phyloP scores from a whole-genome alignment of 2,113 vertebrate genomes.

The Corydoras sp. region DNA sequence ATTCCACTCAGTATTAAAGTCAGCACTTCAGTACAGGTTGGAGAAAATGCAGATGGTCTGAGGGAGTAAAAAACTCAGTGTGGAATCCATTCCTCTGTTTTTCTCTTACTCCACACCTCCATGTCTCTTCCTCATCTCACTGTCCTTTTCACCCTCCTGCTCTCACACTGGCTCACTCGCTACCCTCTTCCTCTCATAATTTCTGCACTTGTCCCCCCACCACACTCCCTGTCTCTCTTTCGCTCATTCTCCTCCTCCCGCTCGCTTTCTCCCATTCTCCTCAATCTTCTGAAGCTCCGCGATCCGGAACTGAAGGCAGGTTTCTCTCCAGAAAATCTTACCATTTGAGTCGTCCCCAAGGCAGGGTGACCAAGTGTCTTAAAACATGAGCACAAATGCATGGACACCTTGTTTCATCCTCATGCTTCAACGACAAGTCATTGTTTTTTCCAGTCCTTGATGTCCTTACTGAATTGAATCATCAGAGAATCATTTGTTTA shows the following conservation, averaged over 20 bases:
- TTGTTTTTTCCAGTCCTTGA: background rate
- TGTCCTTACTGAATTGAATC: too few species aligned
- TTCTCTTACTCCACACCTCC: background rate
- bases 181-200: background rate
- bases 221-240: background rate
- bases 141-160: background rate
- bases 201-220: background rate
- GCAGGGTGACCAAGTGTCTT: slow-evolving; percentile 16
- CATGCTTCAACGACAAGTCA: background rate
- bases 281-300: slow-evolving; percentile 7
- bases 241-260: slow-evolving; percentile 15
- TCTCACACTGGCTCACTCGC: slow-evolving; percentile 14
- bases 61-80: slow-evolving; percentile 8
- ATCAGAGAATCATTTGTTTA: too few species aligned
- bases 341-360: slow-evolving; percentile 13
- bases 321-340: slow-evolving; percentile 28
- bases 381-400: slow-evolving; percentile 1
- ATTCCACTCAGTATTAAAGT: background rate
- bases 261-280: slow-evolving; percentile 2
- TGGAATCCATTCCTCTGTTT: slow-evolving; percentile 2
- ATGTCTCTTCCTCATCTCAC: slow-evolving; percentile 10
- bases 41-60: background rate
- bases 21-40: slow-evolving; percentile 1
- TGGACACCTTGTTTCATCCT: background rate
- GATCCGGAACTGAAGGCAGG: slow-evolving; percentile 33